phyloP scores from a whole-genome alignment of 2,888 invertebrate species.

The Dynastes hyllus region DNA sequence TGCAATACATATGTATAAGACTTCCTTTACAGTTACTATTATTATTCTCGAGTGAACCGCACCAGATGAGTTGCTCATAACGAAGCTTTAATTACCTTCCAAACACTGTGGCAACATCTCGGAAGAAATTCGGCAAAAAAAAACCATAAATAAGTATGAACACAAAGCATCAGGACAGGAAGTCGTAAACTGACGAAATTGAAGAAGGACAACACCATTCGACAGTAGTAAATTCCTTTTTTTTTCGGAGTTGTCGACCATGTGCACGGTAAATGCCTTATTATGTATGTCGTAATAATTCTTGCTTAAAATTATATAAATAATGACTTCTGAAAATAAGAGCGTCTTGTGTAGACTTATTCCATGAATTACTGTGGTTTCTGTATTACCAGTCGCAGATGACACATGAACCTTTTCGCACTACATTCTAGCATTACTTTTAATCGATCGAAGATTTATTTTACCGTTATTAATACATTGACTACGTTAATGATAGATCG shows the following conservation, averaged over 20 bases:
- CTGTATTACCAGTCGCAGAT: neutral
- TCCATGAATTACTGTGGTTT: neutral
- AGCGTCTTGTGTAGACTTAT: neutral
- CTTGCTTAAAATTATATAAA: neutral
- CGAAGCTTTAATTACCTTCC: neutral
- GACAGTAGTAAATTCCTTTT: constrained; percentile 16
- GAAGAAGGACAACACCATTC: constrained; percentile 1
- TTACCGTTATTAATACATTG: too few species aligned
- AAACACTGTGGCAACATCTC: neutral
- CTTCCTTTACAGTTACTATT: too few species aligned
- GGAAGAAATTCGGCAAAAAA: neutral
- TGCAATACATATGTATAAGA: too few species aligned
- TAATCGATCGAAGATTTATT: too few species aligned
- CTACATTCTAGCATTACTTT: too few species aligned
- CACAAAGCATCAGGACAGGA: constrained; percentile 19
- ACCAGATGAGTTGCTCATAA: neutral
- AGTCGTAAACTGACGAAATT: constrained; percentile 28
- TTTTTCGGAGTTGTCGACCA: constrained; percentile 23
- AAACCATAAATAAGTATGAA: neutral
- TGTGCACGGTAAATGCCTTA: constrained; percentile 30
- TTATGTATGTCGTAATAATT: constrained; percentile 34
- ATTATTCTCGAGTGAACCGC: too few species aligned
- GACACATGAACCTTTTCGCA: neutral
- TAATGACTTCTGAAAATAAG: too few species aligned
- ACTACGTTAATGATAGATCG: too few species aligned